Evolutionary conservation across 2,113 vertebrate genomes (phyloP), one percentile per base, ranked within the genome.

Genomic region (Ammodramus savannarum): DNA sequence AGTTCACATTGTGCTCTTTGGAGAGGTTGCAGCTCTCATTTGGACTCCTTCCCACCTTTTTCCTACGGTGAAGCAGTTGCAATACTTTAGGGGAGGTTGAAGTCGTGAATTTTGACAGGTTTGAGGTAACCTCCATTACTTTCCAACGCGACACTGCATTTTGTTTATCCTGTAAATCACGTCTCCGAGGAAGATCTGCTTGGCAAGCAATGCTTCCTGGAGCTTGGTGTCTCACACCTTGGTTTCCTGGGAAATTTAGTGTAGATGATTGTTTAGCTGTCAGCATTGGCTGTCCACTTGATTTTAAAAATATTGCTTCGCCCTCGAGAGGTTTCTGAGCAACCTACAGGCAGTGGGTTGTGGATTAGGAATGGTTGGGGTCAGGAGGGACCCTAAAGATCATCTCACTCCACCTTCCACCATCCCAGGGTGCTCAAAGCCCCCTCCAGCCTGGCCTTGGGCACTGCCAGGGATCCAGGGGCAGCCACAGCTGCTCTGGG

Each of bases 391-490:
- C 54, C 11, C 31, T 34, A 15, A 39, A 54, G 54, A 25, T 59
- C 38, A 17, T 21, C 19, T 25, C 22, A 9, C 9, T 52, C 19
- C 11, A 20, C 2, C 44, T 52, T 1, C 8, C 68, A 25, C 52
- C 0, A 0, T 11, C 23, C 23, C 46, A 67, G 44, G 52, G 0
- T 13, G 32, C 61, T 52, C 52, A 44, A 3, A 51, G 8, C 8
- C 44, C 67, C 3, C 0, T 39, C 29, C 54, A 75, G 0, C 38
- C 27, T 26, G n/a, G 38, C 16, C 25, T 59, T 8, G 61, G 38
- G 1, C 44, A 39, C 4, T 67, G 0, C 39, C 34, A 68, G 46
- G 52, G 52, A 29, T 74, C 19, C 79, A 71, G 59, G 59, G 38
- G 10, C 59, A 74, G 38, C 44, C 32, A 1, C 43, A 73, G 36